Conservation (phyloP, 2,888 invertebrate species). For the Lypha dubia region DNA sequence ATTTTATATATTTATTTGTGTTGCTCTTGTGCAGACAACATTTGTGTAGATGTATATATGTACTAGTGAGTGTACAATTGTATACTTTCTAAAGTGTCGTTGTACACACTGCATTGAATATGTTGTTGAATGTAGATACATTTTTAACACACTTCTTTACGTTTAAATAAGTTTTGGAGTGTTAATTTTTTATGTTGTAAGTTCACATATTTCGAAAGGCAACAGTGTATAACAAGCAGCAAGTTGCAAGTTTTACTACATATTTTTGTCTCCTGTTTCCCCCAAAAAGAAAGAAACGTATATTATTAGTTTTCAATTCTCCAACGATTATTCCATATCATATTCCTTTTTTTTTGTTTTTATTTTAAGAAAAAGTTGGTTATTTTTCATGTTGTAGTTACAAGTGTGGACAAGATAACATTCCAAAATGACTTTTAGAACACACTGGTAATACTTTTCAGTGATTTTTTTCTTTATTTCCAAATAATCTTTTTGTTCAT, state of each 20-base stretch:
- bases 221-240: conserved; percentile 43
- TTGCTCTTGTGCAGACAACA: neutral
- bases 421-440: neutral
- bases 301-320: neutral
- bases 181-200: conserved; percentile 2
- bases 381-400: neutral
- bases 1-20: too few species aligned
- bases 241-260: conserved; percentile 37
- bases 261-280: conserved; percentile 17
- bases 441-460: neutral
- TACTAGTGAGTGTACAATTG: conserved; percentile 27
- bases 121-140: conserved; percentile 51
- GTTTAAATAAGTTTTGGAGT: conserved; percentile 21
- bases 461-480: conserved; percentile 1
- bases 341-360: neutral
- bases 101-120: conserved; percentile 53
- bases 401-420: conserved; percentile 39
- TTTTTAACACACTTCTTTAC: conserved; percentile 14
- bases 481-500: too few species aligned
- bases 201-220: conserved; percentile 17
- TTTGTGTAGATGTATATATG: neutral
- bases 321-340: neutral
- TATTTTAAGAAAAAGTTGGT: neutral
- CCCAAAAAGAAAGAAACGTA: neutral
- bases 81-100: conserved; percentile 53